Conservation (phyloP, 2,797 vertebrate genomes). For the Tympanoctomys barrerae region DNA sequence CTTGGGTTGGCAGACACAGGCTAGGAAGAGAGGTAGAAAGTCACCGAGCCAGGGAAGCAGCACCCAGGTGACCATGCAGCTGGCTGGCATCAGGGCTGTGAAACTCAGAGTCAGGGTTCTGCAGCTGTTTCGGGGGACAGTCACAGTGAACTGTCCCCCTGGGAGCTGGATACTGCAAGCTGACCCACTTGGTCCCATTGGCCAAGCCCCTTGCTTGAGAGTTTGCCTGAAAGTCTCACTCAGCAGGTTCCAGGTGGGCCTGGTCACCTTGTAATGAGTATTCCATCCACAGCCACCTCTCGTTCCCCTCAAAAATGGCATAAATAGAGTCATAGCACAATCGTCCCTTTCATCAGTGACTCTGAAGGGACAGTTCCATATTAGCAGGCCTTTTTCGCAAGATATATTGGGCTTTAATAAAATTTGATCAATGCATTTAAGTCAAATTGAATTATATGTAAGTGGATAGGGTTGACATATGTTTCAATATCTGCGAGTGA, state of each 20-base stretch:
- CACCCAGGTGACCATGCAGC: not conserved
- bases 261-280: conserved; percentile 86
- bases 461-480: conserved; percentile 98
- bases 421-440: conserved; percentile 97
- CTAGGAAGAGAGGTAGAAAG: not conserved
- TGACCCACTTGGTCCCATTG: conserved; percentile 52
- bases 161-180: not conserved
- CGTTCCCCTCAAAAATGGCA: conserved; percentile 83
- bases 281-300: conserved; percentile 84
- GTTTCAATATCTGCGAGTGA: conserved; percentile 96
- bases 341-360: conserved; percentile 89
- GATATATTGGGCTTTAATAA: conserved; percentile 95
- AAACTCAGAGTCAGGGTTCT: not conserved
- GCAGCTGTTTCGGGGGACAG: conserved; percentile 35
- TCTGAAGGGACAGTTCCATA: conserved; percentile 89
- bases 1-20: fast-evolving
- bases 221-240: conserved; percentile 83
- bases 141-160: not conserved
- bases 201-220: conserved; percentile 81
- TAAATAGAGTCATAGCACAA: conserved; percentile 89
- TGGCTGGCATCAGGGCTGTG: fast-evolving
- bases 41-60: fast-evolving
- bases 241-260: conserved; percentile 84
- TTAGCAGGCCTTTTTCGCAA: conserved; percentile 92
- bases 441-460: conserved; percentile 97